Evolutionary conservation across 2,888 invertebrate genomes (phyloP), one percentile per base, ranked within the genome.

Genomic region (Apantesis nais): DNA sequence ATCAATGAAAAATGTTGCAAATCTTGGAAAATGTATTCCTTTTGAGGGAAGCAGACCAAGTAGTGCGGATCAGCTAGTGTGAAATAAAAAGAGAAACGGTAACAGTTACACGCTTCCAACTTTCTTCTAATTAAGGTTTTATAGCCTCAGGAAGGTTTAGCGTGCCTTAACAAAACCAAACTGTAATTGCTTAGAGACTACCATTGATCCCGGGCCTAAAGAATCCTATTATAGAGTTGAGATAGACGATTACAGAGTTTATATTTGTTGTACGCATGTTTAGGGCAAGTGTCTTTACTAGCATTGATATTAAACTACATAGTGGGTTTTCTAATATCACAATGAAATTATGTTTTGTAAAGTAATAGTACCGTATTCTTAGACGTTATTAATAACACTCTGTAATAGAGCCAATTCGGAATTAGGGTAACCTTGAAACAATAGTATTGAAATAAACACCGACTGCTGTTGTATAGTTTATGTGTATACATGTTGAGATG

Each of bases 361-460:
- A 67, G 48, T 67, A 52, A 44, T 58, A 44, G 14, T 29, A 29
- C 29, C 55, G 29, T 66, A 44, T 62, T 65, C n/a, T 66, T 16
- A 60, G n/a, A 16, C 52, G 61, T 66, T 60, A 65, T 74, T 70
- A 72, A 74, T 62, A 74, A 64, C 34, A 58, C 48, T 41, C 70
- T 65, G 70, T 76, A 79, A 74, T 34, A 34, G 44, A 70, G 68
- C 60, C 52, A 67, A 68, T 78, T 73, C 70, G 68, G 72, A 69
- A 83, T 83, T 76, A 76, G 76, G 74, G 65, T 74, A 82, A 67
- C 85, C 85, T 87, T 88, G 85, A 70, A 85, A 74, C 72, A 72
- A 60, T 77, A 67, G 67, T 68, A 79, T 80, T 62, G 82, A 84
- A 86, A 84, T 86, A 86, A 78, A 78, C 73, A 67, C 29, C 14